A percentile compares a stretch with the other conserved stretches of the same genome.
Conservation (phyloP, 2,797 vertebrate species). For the Acanthurus tractus region DNA sequence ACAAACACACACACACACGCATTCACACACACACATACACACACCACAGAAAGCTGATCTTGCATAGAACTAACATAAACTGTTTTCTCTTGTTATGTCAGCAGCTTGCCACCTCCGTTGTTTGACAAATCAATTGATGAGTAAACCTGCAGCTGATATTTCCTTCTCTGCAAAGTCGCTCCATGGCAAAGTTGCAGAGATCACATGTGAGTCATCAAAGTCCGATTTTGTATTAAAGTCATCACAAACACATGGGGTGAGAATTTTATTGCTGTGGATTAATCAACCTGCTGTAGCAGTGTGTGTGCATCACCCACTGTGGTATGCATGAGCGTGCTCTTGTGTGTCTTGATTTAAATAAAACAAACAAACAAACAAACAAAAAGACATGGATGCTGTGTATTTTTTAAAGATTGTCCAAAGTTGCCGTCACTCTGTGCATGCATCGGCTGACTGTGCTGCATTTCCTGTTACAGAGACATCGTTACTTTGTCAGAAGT, state of each 20-base stretch:
- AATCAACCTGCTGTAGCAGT: not conserved
- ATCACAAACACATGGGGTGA: not conserved
- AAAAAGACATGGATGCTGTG: not conserved
- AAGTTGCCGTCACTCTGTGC: not conserved
- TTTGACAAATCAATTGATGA: conserved; percentile 33
- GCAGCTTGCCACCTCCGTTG: conserved; percentile 2
- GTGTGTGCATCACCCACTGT: not conserved
- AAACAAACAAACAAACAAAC: too few relatives aligned
- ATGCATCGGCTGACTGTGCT: not conserved
- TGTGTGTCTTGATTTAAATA: not conserved
- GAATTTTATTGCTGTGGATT: not conserved
- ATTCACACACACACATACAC: conserved; percentile 8
- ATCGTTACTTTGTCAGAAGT: not conserved
- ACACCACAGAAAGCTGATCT: not conserved
- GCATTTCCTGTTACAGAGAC: not conserved
- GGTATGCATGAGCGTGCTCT: not conserved
- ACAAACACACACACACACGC: conserved; percentile 22
- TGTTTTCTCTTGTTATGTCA: conserved; percentile 23
- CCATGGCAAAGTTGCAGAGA: not conserved
- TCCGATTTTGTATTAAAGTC: too few relatives aligned
- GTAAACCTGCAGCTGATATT: not conserved
- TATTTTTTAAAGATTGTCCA: not conserved
- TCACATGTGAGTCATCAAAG: not conserved
- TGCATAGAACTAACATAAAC: conserved; percentile 6
- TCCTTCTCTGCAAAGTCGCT: not conserved